These are phyloP conservation scores for Andrena cerasifolii DNA, from an alignment of 1,140 invertebrate genomes.

Conservation along the genomic window DNA sequence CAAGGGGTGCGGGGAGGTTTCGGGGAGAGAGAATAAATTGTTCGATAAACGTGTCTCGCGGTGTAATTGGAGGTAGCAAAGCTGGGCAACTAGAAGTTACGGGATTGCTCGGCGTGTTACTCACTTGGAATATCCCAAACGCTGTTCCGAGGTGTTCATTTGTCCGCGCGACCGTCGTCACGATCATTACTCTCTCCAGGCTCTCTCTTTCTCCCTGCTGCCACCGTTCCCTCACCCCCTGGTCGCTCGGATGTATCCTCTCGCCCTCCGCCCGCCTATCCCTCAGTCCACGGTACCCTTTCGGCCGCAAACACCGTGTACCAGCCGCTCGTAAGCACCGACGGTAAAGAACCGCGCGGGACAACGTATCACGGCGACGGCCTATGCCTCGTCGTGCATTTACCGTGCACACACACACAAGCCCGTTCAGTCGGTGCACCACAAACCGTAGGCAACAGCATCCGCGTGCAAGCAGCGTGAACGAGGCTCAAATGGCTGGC, in stretches of 20 bases:
- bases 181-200: constrained; percentile 70
- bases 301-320: constrained; percentile 57
- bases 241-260: too few species aligned
- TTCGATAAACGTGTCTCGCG: too few species aligned
- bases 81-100: neutral
- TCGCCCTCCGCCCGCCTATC: neutral
- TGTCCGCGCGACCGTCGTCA: constrained; percentile 71
- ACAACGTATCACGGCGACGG: constrained; percentile 17
- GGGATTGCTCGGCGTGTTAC: constrained; percentile 54
- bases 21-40: too few species aligned
- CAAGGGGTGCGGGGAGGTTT: too few species aligned
- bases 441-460: constrained; percentile 35
- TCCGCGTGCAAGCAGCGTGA: constrained; percentile 36
- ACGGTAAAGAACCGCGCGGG: constrained; percentile 38
- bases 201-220: constrained; percentile 38
- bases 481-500: neutral
- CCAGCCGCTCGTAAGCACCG: constrained; percentile 19
- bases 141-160: constrained; percentile 80
- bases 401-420: constrained; percentile 25
- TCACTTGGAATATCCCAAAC: constrained; percentile 81
- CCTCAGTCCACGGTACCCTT: constrained; percentile 34
- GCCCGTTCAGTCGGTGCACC: constrained; percentile 16
- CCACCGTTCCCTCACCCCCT: neutral
- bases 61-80: neutral
- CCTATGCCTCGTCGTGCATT: constrained; percentile 29